Percentiles rank a stretch among this genome's conserved stretches.
phyloP scores from a whole-genome alignment of 2,888 invertebrate species.

The Cataglyphis rosenhaueri region DNA sequence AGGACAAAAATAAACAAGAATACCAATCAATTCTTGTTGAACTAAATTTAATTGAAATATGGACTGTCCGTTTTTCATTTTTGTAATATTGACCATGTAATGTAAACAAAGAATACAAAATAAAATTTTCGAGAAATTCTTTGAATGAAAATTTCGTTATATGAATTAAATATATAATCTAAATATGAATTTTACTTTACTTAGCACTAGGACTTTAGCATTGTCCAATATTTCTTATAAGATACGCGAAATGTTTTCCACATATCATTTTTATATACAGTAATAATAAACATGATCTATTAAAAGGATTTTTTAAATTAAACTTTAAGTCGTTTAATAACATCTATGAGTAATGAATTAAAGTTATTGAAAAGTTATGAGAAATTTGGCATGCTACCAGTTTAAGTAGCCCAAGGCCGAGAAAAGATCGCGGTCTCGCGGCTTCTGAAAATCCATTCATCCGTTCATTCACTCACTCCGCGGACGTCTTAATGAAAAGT shows the following conservation, averaged over 20 bases:
- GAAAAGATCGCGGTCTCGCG: slow-evolving; percentile 49
- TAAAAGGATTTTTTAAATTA: neutral
- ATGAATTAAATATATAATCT: neutral
- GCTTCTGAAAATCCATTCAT: slow-evolving; percentile 71
- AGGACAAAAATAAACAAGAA: neutral
- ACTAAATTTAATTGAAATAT: neutral
- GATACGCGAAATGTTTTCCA: neutral
- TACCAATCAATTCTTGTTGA: slow-evolving; percentile 19
- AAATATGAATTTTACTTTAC: neutral
- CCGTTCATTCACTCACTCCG: slow-evolving; percentile 64
- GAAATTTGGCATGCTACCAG: neutral
- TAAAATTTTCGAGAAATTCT: neutral
- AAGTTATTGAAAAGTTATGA: neutral
- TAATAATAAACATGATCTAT: neutral
- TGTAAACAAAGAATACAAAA: slow-evolving; percentile 10
- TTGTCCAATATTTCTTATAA: neutral
- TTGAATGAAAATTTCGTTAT: neutral
- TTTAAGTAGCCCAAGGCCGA: slow-evolving; percentile 26
- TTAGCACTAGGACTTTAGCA: too few species aligned
- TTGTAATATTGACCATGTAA: neutral
- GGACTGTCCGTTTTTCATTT: neutral
- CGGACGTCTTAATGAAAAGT: slow-evolving; percentile 73
- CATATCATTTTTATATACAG: neutral
- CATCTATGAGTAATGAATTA: neutral
- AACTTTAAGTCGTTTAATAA: neutral